Evolutionary conservation across 1,140 invertebrate genomes (phyloP).

Genomic region (Steinernema feltiae): DNA sequence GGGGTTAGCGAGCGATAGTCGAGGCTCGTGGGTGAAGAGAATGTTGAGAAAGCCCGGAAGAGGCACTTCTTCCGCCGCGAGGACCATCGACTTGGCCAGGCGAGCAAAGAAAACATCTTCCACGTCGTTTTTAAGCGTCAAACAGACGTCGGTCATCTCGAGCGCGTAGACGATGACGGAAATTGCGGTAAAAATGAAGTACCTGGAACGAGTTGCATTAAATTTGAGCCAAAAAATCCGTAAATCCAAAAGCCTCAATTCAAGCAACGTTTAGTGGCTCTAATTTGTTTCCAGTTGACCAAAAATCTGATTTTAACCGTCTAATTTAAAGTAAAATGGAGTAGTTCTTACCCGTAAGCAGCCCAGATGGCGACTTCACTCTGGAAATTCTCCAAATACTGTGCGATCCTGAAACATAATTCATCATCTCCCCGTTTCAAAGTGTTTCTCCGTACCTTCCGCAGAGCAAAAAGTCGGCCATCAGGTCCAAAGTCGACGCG

Average conservation of each 20-base stretch:
- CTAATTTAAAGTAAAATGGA: too few relatives aligned
- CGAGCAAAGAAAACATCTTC: conserved; percentile 56
- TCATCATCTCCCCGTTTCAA: conserved; percentile 17
- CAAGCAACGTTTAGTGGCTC: not conserved
- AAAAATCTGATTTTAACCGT: too few relatives aligned
- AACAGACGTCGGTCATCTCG: conserved; percentile 55
- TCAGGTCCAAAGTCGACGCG: conserved; percentile 54
- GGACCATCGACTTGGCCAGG: conserved; percentile 53
- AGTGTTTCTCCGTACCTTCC: conserved; percentile 16
- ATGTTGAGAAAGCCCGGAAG: conserved; percentile 48
- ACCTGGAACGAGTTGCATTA: conserved; percentile 21
- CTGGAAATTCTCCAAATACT: conserved; percentile 53
- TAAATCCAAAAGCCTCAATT: too few relatives aligned
- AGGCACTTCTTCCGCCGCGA: conserved; percentile 54
- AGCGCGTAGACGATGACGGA: conserved; percentile 54
- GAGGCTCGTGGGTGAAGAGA: conserved; percentile 54
- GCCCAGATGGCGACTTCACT: conserved; percentile 47
- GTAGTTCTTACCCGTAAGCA: conserved; percentile 40
- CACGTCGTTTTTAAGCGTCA: conserved; percentile 55
- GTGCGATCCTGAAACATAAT: not conserved
- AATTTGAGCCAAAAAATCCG: not conserved
- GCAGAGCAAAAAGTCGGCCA: conserved; percentile 54
- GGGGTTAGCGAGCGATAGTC: conserved; percentile 46
- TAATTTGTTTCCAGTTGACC: not conserved
- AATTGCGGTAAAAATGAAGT: conserved; percentile 56